Evolutionary conservation across 2,888 invertebrate genomes (phyloP).

Genomic region (Eupithecia dodoneata): DNA sequence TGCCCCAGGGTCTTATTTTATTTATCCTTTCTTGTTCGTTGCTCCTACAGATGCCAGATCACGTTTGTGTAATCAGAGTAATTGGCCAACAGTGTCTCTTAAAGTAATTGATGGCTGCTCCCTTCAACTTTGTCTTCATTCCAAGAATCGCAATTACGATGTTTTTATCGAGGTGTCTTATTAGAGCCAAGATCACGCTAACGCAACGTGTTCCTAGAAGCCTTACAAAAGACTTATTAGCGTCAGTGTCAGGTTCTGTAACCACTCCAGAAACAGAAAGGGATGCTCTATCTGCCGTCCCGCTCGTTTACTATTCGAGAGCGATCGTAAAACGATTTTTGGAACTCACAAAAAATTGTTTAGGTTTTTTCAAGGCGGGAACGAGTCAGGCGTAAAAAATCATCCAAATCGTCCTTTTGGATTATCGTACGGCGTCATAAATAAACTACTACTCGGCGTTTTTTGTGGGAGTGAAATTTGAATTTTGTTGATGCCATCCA

Average conservation of each 20-base stretch:
- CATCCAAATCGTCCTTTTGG: conserved; percentile 66
- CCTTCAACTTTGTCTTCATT: conserved; percentile 53
- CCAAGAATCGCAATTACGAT: conserved; percentile 54
- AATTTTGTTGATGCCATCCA: conserved; percentile 66
- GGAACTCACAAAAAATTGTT: conserved; percentile 77
- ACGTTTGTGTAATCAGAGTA: conserved; percentile 33
- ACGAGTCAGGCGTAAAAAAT: conserved; percentile 56
- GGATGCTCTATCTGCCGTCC: conserved; percentile 53
- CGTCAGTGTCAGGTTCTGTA: conserved; percentile 69
- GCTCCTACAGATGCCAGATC: conserved; percentile 19
- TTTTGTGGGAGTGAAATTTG: conserved; percentile 67
- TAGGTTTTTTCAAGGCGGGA: conserved; percentile 74
- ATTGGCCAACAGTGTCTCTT: conserved; percentile 39
- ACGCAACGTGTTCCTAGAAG: conserved; percentile 68
- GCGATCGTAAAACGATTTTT: conserved; percentile 80
- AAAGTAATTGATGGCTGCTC: conserved; percentile 40
- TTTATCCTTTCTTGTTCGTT: conserved; percentile 19
- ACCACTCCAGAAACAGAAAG: conserved; percentile 57
- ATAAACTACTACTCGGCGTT: conserved; percentile 72
- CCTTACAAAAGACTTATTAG: conserved; percentile 68
- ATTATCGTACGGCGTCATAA: conserved; percentile 75
- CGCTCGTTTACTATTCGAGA: conserved; percentile 76
- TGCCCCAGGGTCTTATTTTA: conserved; percentile 30
- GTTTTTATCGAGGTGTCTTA: conserved; percentile 59
- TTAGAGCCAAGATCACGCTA: conserved; percentile 61